phyloP scores from a whole-genome alignment of 1,140 invertebrate genomes.

The Contarinia nasturtii region DNA sequence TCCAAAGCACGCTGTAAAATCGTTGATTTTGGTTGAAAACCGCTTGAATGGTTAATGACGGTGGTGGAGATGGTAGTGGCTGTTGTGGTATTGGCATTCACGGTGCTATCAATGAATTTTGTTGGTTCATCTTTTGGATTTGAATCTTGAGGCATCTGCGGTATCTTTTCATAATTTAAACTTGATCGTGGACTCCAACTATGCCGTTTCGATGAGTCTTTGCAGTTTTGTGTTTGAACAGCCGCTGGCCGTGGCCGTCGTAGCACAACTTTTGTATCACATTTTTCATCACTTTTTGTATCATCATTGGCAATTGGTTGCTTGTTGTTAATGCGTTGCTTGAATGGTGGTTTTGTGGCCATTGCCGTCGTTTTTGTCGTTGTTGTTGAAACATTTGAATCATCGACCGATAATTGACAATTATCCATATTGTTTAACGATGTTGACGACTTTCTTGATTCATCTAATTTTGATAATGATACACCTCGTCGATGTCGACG shows the following conservation, averaged over 20 bases:
- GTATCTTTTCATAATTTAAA: not conserved
- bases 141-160: not conserved
- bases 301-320: not conserved
- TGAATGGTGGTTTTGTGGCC: not conserved
- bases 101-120: not conserved
- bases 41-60: not conserved
- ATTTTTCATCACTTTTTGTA: not conserved
- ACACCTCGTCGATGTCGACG: not conserved
- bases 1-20: constrained; percentile 20
- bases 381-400: not conserved
- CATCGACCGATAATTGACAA: no score
- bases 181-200: constrained; percentile 1
- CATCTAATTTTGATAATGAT: not conserved
- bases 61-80: no score
- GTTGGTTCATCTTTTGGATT: not conserved
- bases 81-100: not conserved
- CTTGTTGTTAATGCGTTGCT: no score
- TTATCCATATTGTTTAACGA: no score
- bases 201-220: not conserved
- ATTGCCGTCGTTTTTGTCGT: not conserved
- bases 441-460: no score
- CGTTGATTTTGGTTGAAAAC: constrained; percentile 18
- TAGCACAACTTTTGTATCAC: not conserved
- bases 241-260: not conserved
- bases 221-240: no score